phyloP scores from a whole-genome alignment of 2,888 invertebrate species.

The Ceramica pisi region DNA sequence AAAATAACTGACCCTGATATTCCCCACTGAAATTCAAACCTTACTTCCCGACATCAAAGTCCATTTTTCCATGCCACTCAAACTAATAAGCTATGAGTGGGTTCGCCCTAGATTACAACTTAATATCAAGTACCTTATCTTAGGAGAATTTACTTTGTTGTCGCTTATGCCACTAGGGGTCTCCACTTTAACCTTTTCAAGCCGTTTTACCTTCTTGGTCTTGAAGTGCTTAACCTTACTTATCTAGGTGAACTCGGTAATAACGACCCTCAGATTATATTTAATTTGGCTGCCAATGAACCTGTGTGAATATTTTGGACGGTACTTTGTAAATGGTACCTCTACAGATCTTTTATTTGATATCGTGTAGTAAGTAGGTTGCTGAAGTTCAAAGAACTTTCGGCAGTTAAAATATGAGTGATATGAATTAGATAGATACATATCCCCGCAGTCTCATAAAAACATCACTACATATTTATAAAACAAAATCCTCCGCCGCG shows the following conservation, averaged over 20 bases:
- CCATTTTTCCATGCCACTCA: slow-evolving; percentile 16
- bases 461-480: too few relatives aligned
- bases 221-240: slow-evolving; percentile 56
- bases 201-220: slow-evolving; percentile 52
- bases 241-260: slow-evolving; percentile 41
- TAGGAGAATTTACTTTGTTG: slow-evolving; percentile 67
- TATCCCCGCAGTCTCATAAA: too few relatives aligned
- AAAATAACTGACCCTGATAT: slow-evolving; percentile 35
- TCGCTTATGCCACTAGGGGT: slow-evolving; percentile 56
- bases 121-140: slow-evolving; percentile 67
- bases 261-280: slow-evolving; percentile 49
- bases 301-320: slow-evolving; percentile 17
- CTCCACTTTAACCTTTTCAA: slow-evolving; percentile 61
- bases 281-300: slow-evolving; percentile 50
- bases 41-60: slow-evolving; percentile 1
- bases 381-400: neutral
- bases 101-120: slow-evolving; percentile 61
- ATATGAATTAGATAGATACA: too few relatives aligned
- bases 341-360: neutral
- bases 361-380: neutral
- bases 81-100: slow-evolving; percentile 61
- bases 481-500: too few relatives aligned
- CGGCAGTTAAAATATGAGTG: neutral
- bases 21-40: slow-evolving; percentile 20
- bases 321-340: neutral